These are phyloP conservation scores for Pavo muticus DNA, from an alignment of 2,113 vertebrate genomes.

Conservation along the genomic window DNA sequence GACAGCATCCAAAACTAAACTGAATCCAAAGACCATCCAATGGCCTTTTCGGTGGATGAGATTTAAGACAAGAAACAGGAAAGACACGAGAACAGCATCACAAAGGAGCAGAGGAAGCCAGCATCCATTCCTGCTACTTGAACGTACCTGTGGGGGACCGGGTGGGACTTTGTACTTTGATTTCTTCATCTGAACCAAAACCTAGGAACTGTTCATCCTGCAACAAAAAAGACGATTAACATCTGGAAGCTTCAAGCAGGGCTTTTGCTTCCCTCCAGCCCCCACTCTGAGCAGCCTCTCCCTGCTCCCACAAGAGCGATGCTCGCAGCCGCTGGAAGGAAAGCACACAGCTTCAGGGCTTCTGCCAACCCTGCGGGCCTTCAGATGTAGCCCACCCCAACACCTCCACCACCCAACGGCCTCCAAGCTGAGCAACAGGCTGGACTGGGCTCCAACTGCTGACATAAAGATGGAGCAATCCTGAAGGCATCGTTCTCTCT, in stretches of 20 bases:
- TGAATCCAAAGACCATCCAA: neutral
- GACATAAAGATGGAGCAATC: neutral
- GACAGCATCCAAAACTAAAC: neutral
- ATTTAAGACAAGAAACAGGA: neutral
- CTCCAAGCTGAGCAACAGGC: neutral
- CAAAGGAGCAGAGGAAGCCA: neutral
- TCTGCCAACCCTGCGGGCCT: rapidly evolving
- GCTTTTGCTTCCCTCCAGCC: rapidly evolving
- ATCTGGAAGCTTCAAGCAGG: neutral
- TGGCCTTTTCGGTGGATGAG: neutral
- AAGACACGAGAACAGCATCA: neutral
- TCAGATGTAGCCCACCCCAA: neutral
- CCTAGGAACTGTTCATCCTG: conserved; percentile 96
- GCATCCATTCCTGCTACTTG: neutral
- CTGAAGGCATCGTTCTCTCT: neutral
- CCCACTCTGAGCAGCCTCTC: neutral
- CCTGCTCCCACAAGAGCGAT: neutral
- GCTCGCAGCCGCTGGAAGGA: neutral
- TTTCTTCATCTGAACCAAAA: conserved; percentile 91
- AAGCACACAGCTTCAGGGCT: no score
- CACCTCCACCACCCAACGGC: neutral
- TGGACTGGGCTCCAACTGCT: no score
- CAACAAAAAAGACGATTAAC: conserved; percentile 64
- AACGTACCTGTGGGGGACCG: conserved; percentile 86
- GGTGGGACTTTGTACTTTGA: conserved; percentile 88